These are phyloP conservation scores for Nomada fucata DNA, from an alignment of 2,888 invertebrate species.

Conservation along the genomic window DNA sequence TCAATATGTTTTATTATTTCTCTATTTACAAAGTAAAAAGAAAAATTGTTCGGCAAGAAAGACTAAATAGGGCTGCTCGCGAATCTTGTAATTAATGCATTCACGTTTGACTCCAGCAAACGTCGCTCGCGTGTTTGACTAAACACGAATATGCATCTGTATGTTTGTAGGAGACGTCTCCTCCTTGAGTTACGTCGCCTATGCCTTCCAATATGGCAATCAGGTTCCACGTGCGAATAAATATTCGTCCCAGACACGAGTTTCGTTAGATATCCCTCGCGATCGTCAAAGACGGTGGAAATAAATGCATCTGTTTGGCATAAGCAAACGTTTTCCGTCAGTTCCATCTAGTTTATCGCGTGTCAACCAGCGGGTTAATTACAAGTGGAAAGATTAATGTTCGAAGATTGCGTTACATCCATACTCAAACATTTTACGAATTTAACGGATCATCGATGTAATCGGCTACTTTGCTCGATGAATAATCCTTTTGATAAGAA, in stretches of 20 bases:
- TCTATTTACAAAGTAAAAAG: neutral
- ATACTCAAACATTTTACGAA: neutral
- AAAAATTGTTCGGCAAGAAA: neutral
- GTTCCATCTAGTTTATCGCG: conserved; percentile 2
- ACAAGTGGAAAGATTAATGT: conserved; percentile 1
- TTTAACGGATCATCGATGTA: too few species aligned
- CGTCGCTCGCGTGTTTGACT: conserved; percentile 22
- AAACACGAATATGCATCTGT: conserved; percentile 2
- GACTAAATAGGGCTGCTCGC: neutral
- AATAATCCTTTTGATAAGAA: neutral
- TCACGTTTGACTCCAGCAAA: conserved; percentile 17
- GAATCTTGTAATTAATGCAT: conserved; percentile 36
- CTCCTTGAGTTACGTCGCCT: neutral
- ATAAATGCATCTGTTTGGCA: conserved; percentile 4
- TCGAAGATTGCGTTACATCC: neutral
- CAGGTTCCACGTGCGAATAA: conserved; percentile 36
- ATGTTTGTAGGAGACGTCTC: conserved; percentile 1
- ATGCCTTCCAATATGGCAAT: conserved; percentile 31
- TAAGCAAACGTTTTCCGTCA: neutral
- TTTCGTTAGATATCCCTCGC: conserved; percentile 16
- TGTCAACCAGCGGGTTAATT: conserved; percentile 35
- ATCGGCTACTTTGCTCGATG: neutral
- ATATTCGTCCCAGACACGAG: conserved; percentile 34
- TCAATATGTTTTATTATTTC: neutral
- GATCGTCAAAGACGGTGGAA: neutral